Base-by-base conservation (phyloP, 2,113 vertebrate genomes). In the Choloepus hoffmanni region DNA sequence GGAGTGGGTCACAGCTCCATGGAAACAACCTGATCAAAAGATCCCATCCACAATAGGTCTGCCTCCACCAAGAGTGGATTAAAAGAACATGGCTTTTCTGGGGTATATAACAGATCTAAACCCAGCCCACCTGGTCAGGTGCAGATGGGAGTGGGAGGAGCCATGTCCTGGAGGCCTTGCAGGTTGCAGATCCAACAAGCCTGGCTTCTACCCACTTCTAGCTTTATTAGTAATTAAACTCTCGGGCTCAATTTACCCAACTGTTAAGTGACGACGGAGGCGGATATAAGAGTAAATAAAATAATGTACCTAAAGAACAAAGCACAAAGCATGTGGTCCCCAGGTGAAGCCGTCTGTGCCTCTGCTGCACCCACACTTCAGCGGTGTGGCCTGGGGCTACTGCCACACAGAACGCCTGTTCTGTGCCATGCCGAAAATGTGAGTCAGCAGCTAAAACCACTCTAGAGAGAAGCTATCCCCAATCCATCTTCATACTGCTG, bases 241-340 rank as follows among this genome's bases (percentile, higher is more conserved):
- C 73, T 70, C 9, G 26, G 3, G n/a, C 43, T 63, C 21, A 7
- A 43, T 15, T 15, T 65, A 40, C 45, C n/a, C 24, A 0, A 0
- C 16, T 0, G 60, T 23, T 40, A 6, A 45, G 18, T 6, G 53
- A 63, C 30, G 26, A 48, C 0, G 2, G 5, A 5, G 11, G 9
- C 16, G 3, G 63, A 77, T 0, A 10, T 2, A 15, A 21, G 68
- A 91, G 33, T 7, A 24, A 11, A 33, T 48, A 6, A 30, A 19
- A 7, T 0, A n/a, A 33, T 0, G 0, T 0, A 4, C 1, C 4
- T 13, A 7, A 24, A 60, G 53, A 28, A 11, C 1, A 2, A 19
- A 45, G 63, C n/a, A 15, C 62, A 2, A 9, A 23, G n/a, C 0
- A 1, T 13, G 2, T 13, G 12, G 53, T 21, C 43, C 55, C 40